Percentiles rank a stretch among this genome's conserved stretches.
Evolutionary conservation across 1,140 invertebrate species (phyloP).

Genomic region (Bombus ignitus): DNA sequence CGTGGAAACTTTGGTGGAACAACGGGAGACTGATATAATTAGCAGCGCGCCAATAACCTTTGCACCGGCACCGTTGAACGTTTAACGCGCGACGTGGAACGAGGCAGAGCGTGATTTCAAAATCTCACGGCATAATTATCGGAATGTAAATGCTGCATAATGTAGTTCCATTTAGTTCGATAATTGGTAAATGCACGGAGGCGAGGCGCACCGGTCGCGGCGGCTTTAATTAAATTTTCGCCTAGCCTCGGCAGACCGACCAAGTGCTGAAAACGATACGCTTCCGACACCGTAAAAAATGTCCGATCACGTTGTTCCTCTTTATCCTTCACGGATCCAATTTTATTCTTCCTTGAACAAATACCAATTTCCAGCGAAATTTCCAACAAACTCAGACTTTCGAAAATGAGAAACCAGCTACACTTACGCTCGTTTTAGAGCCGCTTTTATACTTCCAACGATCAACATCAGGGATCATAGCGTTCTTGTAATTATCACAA

Average conservation of each 20-base stretch:
- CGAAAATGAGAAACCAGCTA: too few relatives aligned
- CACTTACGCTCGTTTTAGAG: too few relatives aligned
- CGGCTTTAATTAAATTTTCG: conserved; percentile 49
- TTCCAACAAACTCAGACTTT: too few relatives aligned
- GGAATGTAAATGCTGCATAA: conserved; percentile 39
- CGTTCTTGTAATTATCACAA: not conserved
- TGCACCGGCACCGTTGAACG: conserved; percentile 11
- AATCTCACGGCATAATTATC: conserved; percentile 31
- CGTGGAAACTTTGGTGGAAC: not conserved
- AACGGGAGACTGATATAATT: conserved; percentile 6
- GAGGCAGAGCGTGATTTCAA: not conserved
- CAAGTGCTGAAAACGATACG: not conserved
- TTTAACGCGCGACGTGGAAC: not conserved
- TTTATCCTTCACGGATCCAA: not conserved
- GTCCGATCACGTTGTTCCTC: not conserved
- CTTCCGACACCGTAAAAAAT: not conserved
- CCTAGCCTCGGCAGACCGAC: not conserved
- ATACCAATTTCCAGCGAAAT: too few relatives aligned
- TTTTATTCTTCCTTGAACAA: not conserved
- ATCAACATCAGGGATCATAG: too few relatives aligned
- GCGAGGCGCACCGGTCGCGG: not conserved
- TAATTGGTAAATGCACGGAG: conserved; percentile 31
- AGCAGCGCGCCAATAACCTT: not conserved
- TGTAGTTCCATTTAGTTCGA: conserved; percentile 37
- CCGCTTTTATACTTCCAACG: too few relatives aligned